Base-by-base conservation (phyloP, 2,113 vertebrate genomes). In the Macquaria australasica region DNA sequence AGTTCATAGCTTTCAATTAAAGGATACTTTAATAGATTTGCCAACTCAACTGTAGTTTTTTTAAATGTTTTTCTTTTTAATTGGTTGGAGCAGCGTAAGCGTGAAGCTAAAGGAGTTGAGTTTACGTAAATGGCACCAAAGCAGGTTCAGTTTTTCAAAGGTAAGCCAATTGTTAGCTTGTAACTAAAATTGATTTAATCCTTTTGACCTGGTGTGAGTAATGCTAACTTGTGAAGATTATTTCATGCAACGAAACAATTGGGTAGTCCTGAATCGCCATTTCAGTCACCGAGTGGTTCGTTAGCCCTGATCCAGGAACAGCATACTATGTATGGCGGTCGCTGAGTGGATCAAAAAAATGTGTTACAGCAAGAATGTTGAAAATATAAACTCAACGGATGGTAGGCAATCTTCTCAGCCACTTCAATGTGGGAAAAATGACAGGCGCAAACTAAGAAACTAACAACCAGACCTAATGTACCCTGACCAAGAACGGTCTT, bases 221-320 rank as follows among this genome's bases (percentile, higher is more conserved):
- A 6, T 60, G 56, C 25, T 28, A 10, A 25, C 53, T 56, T 45
- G 4, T 23, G 51, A 28, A 28, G 31, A 51, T 59, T 25, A 58
- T 62, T 51, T 23, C 0, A 0, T 53, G 23, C 41, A 28, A 41
- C 31, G 28, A 18, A 63, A n/a, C 43, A 12, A 12, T 14, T 34
- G 6, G 16, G 1, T 3, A 14, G 16, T 18, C 28, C 31, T 62
- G 59, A 9, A 37, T 39, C 1, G 2, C 4, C 60, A 14, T 6
- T 39, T 39, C 10, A 64, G 11, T 14, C n/a, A 25, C 56, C 2
- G 11, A 48, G 7, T 7, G 28, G 34, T 0, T 53, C n/a, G 37
- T 25, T 20, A 2, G 43, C 62, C 39, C 53, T 79, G 82, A 73
- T 37, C 53, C 70, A 63, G 63, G 39, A 69, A 39, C 11, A 79